Conservation (phyloP, 1,140 invertebrate species). For the Brachystomella parvula region DNA sequence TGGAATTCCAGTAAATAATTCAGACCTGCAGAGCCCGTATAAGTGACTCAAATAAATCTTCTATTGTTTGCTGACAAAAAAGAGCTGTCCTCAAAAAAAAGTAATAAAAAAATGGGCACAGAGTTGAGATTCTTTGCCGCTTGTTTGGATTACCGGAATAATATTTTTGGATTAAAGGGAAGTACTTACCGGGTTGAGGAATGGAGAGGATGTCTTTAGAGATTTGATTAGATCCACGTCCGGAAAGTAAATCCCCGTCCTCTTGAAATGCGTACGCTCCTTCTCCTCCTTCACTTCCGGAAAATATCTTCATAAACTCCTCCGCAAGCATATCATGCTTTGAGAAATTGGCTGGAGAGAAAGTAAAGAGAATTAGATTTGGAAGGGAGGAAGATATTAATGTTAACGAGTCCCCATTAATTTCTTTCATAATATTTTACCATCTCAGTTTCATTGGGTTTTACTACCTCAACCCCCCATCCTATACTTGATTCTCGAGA, state of each 20-base stretch:
- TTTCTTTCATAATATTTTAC: not conserved
- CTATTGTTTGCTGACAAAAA: not conserved
- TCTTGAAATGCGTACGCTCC: constrained; percentile 67
- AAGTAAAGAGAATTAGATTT: not conserved
- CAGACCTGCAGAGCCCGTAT: not conserved
- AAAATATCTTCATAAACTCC: constrained; percentile 51
- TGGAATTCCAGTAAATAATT: not conserved
- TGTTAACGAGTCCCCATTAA: not conserved
- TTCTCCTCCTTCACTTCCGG: constrained; percentile 58
- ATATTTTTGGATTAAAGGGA: not conserved
- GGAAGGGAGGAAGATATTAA: not conserved
- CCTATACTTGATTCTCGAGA: not conserved
- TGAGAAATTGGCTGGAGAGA: constrained; percentile 25
- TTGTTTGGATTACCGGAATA: not conserved
- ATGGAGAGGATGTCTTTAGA: constrained; percentile 58
- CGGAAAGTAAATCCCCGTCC: constrained; percentile 42
- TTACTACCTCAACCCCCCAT: too few relatives aligned
- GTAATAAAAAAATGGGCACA: not conserved
- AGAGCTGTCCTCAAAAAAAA: not conserved
- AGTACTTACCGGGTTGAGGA: constrained; percentile 57
- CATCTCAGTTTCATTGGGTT: too few relatives aligned
- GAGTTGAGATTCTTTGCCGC: too few relatives aligned
- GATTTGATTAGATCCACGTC: constrained; percentile 37
- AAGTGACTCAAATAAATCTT: not conserved
- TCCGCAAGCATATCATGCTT: constrained; percentile 26